Percentiles rank a stretch among this genome's conserved stretches.
Evolutionary conservation across 2,797 vertebrate genomes (phyloP).

Genomic region (Telmatherina bonti): DNA sequence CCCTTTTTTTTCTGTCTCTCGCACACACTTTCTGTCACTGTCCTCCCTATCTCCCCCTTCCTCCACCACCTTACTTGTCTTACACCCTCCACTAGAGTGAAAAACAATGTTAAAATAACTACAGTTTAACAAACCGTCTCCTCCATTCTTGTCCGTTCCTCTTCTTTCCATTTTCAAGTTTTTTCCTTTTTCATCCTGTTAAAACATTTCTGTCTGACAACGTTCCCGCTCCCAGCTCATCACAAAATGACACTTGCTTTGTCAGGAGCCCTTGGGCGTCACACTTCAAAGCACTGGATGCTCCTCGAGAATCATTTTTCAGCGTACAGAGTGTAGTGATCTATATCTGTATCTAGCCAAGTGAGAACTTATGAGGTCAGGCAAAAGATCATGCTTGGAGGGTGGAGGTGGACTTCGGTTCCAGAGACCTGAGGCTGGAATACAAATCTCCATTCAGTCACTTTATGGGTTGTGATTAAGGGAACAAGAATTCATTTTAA

Average conservation of each 20-base stretch:
- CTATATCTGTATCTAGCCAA: conserved; percentile 3
- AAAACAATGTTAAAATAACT: conserved; percentile 64
- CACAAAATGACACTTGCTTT: background rate
- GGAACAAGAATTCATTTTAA: background rate
- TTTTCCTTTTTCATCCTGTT: conserved; percentile 26
- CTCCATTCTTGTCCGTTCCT: conserved; percentile 27
- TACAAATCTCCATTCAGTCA: background rate
- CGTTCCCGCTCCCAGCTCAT: conserved; percentile 6
- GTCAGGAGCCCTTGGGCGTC: background rate
- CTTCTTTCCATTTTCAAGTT: conserved; percentile 44
- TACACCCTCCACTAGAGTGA: background rate
- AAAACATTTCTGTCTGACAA: conserved; percentile 20
- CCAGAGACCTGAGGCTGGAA: background rate
- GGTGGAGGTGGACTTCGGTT: background rate
- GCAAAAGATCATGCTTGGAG: background rate
- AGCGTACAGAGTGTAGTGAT: background rate
- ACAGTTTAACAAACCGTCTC: conserved; percentile 43
- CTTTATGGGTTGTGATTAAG: background rate
- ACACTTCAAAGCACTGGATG: background rate
- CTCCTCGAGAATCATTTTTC: background rate
- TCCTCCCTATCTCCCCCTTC: background rate
- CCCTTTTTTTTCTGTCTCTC: conserved; percentile 8
- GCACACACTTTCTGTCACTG: conserved; percentile 37
- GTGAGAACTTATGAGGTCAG: background rate
- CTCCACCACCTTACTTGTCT: background rate